Evolutionary conservation across 2,797 vertebrate genomes (phyloP).

Genomic region (Chrysocyon brachyurus): DNA sequence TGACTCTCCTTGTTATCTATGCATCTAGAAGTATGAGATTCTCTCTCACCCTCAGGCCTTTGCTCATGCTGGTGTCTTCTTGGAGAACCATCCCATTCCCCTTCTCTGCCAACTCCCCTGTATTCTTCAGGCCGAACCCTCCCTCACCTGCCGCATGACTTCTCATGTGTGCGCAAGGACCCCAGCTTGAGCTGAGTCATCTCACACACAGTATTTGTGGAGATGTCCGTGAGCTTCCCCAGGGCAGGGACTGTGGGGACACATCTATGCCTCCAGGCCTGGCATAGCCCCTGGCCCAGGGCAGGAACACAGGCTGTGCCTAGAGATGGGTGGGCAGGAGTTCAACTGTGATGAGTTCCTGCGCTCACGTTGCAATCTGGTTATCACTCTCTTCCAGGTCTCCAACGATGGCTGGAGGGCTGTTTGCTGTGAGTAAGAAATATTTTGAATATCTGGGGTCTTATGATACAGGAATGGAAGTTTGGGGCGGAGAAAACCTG

Average conservation of each 20-base stretch:
- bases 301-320: rapidly evolving
- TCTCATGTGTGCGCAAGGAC: neutral
- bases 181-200: neutral
- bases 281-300: neutral
- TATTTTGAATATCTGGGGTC: constrained; percentile 98
- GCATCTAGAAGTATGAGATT: neutral
- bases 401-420: constrained; percentile 98
- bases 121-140: neutral
- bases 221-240: neutral
- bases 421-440: constrained; percentile 96
- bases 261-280: neutral
- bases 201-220: neutral
- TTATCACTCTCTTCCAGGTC: constrained; percentile 90
- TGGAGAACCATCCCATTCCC: neutral
- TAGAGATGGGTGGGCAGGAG: neutral
- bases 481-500: constrained; percentile 99
- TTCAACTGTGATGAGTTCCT: neutral
- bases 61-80: neutral
- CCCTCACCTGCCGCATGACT: neutral
- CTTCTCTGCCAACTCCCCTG: neutral
- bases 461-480: constrained; percentile 99
- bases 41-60: neutral
- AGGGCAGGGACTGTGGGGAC: rapidly evolving
- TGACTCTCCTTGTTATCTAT: neutral
- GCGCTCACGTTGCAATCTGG: neutral